Base-by-base conservation (phyloP, 2,888 invertebrate species). In the Nephrotoma guestfalica region DNA sequence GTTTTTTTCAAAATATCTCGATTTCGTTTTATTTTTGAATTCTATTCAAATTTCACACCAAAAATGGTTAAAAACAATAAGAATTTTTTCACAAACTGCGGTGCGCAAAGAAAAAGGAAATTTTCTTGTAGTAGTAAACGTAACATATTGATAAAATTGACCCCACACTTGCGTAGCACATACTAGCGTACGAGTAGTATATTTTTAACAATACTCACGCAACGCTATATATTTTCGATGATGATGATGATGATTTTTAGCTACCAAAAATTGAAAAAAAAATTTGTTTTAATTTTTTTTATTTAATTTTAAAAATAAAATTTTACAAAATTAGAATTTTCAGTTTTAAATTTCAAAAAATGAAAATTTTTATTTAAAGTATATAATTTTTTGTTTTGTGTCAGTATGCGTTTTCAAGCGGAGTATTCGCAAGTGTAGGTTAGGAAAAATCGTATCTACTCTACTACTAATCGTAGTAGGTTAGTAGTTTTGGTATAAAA, bases 261-360 rank as follows among this genome's bases (percentile, higher is more conserved):
- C 71, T 71, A 71, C 71, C 57, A 71, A 71, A 71, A 71, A 71
- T 30, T 30, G 71, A 71, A 71, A 71, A 71, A 71, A 71, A 71
- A 71, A 57, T 18, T 57, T 47, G 9, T 47, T 47, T 57, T 57
- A 18, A 18, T 57, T 57, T 18, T 4, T 57, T 57, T 57, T 71
- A 71, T 71, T 71, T 84, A 85, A 85, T 85, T 85, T 85, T 85
- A 85, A 43, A 85, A 85, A 43, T 43, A 43, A 43, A 43, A 43
- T 43, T 85, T 85, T 85, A 85, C 85, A 85, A 85, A 85, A 85
- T 85, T 85, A 85, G 85, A 85, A 42, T 85, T 85, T 85, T 85
- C 85, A 71, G 85, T 85, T 85, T 85, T 85, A 85, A 85, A 43
- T 85, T 85, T 85, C 85, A 85, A 85, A 43, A 43, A 84, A 84